Base-by-base conservation (phyloP, 1,140 invertebrate species). In the Drosophila sproati region DNA sequence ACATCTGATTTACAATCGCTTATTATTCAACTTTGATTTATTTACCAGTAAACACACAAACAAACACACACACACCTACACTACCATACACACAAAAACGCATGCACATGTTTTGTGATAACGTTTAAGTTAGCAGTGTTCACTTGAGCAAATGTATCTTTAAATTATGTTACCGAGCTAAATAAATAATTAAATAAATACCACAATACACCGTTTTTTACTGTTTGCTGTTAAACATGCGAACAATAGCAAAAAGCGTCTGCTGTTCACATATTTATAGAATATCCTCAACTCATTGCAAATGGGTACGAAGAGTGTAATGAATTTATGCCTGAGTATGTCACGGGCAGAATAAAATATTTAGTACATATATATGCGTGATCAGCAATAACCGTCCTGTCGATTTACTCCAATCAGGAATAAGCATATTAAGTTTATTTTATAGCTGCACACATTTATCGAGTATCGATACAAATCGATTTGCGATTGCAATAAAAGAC, bases 91-190 rank as follows among this genome's bases (percentile, higher is more conserved):
- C 48, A 39, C 12, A 12, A 12, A 2, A 10, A n/a, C 10, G 39
- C 39, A 43, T n/a, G 10, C 70, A 67, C 57, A 81, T 55, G 20
- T 48, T 71, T 89, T 89, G 85, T 88, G 85, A 88, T 88, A 88
- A 75, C 51, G 86, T 80, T 85, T 88, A 87, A 82, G 82, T 82
- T 73, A 89, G 80, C 83, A 57, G 66, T 77, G 67, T 78, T 83
- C 76, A 54, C 76, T 70, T 74, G 64, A 77, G 74, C 76, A 83
- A 88, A 74, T 83, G 67, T 87, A 83, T 83, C 83, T 88, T 73
- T 82, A 88, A 78, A 76, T 71, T 73, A 88, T 63, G 61, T 85
- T 88, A 88, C 81, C 64, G 51, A 80, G 61, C 37, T 83, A 75
- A 88, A 82, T 78, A 80, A 87, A 88, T 68, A 88, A 82, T 77